Evolutionary conservation across 2,797 vertebrate species (phyloP), one percentile per base, ranked within the genome.

Genomic region (Morus bassanus): DNA sequence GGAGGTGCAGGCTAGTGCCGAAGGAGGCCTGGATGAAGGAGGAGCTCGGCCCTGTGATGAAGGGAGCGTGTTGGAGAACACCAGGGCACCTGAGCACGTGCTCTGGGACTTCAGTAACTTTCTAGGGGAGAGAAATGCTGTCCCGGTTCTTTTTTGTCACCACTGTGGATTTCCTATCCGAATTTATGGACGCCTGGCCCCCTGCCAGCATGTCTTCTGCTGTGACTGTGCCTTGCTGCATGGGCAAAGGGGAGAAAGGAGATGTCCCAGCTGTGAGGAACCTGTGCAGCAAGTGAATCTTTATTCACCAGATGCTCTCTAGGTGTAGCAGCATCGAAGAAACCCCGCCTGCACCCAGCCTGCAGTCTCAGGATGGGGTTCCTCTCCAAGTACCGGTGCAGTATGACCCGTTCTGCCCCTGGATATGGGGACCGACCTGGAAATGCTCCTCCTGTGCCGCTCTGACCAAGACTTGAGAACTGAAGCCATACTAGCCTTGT

Each of bases 21-120:
- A 11, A 93, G 93, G 88, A 94, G 68, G 91, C 79, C 85, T 81
- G 93, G 79, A 91, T 24, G 93, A 72, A 95, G 77, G 74, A 89
- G 64, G 60, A 91, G 0, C 78, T 28, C 77, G 1, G 43, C 84
- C 33, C 31, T 31, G 56, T 11, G 75, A 77, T 27, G 92, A 19
- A 92, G 85, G 90, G 57, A 89, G 14, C 33, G 0, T 80, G 56
- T 5, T 43, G 88, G 82, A 96, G 75, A 41, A 35, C 86, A 18
- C 35, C 54, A 1, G 77, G 74, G 37, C 23, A 5, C 64, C 59
- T 10, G 54, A 41, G 74, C 10, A 1, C 2, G 24, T 18, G 84
- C 78, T 16, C 6, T 27, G 88, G 43, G 77, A 79, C 70, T 56
- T 30, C 7, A 48, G 39, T 41, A 70, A 86, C 39, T 39, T 30